A percentile compares a stretch with the other conserved stretches of the same genome.
Conservation (phyloP, 2,888 invertebrate species). For the Aethes cnicana region DNA sequence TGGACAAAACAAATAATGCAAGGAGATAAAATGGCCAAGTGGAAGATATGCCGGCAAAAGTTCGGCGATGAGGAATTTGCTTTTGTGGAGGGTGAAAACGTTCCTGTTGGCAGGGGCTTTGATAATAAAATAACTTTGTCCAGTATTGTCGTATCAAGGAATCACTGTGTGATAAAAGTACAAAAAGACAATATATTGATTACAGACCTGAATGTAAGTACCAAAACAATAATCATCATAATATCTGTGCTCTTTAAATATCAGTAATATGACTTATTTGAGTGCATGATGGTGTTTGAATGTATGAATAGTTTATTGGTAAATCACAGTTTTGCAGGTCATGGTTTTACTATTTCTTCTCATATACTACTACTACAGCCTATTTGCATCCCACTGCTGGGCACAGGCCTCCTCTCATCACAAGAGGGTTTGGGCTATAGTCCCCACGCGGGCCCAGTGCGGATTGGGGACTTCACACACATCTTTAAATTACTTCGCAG, state of each 20-base stretch:
- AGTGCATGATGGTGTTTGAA: background rate
- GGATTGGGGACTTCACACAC: too few species aligned
- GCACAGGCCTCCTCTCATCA: too few species aligned
- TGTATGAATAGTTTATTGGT: background rate
- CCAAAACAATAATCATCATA: background rate
- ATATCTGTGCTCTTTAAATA: background rate
- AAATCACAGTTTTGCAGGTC: too few species aligned
- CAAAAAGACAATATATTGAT: constrained; percentile 55
- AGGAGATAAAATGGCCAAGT: constrained; percentile 65
- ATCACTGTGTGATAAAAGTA: constrained; percentile 61
- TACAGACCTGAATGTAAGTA: constrained; percentile 63
- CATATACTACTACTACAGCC: too few species aligned
- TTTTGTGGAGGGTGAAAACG: constrained; percentile 58
- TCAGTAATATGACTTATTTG: background rate
- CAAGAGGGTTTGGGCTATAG: too few species aligned
- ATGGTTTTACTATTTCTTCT: too few species aligned
- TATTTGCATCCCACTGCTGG: too few species aligned
- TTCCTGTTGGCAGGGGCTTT: constrained; percentile 62
- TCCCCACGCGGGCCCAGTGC: too few species aligned
- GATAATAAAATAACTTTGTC: constrained; percentile 59
- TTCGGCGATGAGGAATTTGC: constrained; percentile 58
- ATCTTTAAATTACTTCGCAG: too few species aligned
- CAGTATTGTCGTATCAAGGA: constrained; percentile 68
- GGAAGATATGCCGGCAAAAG: constrained; percentile 62
- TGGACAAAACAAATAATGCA: too few species aligned